Evolutionary conservation across 1,140 invertebrate genomes (phyloP).

Genomic region (Zophobas morio): DNA sequence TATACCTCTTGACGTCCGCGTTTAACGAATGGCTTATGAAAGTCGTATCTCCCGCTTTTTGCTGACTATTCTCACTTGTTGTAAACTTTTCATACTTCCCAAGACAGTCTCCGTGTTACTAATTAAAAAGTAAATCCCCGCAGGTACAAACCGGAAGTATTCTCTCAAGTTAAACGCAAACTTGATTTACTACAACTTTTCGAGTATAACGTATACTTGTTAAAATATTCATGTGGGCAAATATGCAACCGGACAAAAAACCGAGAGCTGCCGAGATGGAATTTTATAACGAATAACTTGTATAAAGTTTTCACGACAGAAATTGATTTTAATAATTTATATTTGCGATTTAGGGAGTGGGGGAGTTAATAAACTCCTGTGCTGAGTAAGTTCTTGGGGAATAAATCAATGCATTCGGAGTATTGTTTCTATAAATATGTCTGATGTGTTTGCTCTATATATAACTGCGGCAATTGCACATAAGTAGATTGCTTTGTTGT

Average conservation of each 20-base stretch:
- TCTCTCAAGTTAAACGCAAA: background rate
- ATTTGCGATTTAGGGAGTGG: too few species aligned
- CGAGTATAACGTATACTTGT: background rate
- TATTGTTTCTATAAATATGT: too few species aligned
- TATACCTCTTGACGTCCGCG: background rate
- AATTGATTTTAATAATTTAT: too few species aligned
- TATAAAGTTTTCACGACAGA: too few species aligned
- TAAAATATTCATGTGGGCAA: background rate
- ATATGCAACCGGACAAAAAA: background rate
- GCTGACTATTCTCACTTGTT: conserved; percentile 4
- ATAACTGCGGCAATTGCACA: too few species aligned
- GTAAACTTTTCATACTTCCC: conserved; percentile 13
- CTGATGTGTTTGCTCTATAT: too few species aligned
- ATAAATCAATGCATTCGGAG: too few species aligned
- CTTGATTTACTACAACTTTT: background rate
- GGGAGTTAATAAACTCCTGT: too few species aligned
- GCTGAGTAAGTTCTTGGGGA: too few species aligned
- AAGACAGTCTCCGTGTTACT: conserved; percentile 1
- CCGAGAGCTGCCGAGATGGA: background rate
- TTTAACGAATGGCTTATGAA: conserved; percentile 6
- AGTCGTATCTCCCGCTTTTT: conserved; percentile 6
- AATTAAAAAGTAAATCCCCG: conserved; percentile 11
- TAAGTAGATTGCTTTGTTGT: too few species aligned
- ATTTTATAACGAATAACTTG: too few species aligned
- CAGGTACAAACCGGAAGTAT: conserved; percentile 3